phyloP scores from a whole-genome alignment of 2,113 vertebrate species.

The Eurystomus gularis region DNA sequence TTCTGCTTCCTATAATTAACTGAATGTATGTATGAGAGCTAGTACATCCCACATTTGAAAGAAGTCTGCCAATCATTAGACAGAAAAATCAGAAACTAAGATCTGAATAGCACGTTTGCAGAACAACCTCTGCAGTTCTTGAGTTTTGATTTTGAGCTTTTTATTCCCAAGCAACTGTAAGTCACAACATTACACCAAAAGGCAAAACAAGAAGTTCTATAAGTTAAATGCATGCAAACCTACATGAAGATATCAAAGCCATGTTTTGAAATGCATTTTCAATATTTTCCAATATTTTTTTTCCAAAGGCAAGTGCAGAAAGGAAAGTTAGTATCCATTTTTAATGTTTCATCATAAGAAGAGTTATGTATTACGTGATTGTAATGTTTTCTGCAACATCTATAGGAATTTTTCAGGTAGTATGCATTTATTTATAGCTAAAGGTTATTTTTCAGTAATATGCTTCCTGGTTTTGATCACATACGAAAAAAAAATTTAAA shows the following conservation, averaged over 20 bases:
- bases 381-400: neutral
- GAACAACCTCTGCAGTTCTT: neutral
- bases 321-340: neutral
- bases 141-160: slow-evolving; percentile 6
- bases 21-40: neutral
- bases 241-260: neutral
- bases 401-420: neutral
- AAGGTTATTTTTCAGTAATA: neutral
- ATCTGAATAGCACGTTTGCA: neutral
- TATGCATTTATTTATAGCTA: neutral
- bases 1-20: neutral
- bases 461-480: neutral
- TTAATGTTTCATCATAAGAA: neutral
- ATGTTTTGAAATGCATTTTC: neutral
- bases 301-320: neutral
- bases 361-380: neutral
- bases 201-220: neutral
- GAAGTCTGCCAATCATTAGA: neutral
- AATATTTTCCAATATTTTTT: neutral
- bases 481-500: neutral
- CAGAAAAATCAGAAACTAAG: neutral
- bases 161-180: slow-evolving; percentile 25
- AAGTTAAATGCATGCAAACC: neutral
- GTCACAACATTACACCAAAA: neutral
- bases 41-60: neutral